Percentiles rank a stretch among this genome's conserved stretches.
Conservation (phyloP, 2,888 invertebrate genomes). For the Megalurothrips usitatus region DNA sequence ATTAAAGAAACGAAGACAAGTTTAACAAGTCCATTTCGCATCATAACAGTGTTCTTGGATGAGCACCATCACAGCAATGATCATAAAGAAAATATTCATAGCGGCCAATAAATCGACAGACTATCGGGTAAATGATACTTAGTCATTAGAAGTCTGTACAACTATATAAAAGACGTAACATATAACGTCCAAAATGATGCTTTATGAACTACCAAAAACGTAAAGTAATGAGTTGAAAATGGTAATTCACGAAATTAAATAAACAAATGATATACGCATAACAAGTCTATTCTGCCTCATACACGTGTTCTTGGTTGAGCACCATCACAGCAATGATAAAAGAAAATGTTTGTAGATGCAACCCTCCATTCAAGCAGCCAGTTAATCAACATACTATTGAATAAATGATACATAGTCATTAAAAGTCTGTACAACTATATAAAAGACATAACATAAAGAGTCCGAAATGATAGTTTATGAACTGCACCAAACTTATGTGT, state of each 20-base stretch:
- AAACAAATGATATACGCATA: neutral
- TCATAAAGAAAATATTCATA: neutral
- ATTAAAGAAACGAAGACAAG: neutral
- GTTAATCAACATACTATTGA: neutral
- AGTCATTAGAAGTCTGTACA: neutral
- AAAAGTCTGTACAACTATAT: neutral
- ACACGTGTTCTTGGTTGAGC: neutral
- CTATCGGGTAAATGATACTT: neutral
- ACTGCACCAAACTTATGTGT: too few relatives aligned
- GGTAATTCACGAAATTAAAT: neutral
- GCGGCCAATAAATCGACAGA: neutral
- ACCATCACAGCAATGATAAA: slow-evolving; percentile 2
- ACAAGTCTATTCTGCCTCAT: neutral
- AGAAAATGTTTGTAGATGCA: neutral
- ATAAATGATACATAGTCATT: neutral
- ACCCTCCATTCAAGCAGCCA: neutral
- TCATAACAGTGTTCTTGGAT: neutral
- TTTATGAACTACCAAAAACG: neutral
- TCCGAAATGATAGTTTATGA: neutral
- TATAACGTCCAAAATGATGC: neutral
- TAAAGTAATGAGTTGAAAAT: neutral
- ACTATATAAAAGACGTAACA: neutral
- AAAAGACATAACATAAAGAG: neutral
- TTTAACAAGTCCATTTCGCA: too few relatives aligned
- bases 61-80: slow-evolving; percentile 8